Base-by-base conservation (phyloP, 2,888 invertebrate species). In the Camptogramma bilineatum region DNA sequence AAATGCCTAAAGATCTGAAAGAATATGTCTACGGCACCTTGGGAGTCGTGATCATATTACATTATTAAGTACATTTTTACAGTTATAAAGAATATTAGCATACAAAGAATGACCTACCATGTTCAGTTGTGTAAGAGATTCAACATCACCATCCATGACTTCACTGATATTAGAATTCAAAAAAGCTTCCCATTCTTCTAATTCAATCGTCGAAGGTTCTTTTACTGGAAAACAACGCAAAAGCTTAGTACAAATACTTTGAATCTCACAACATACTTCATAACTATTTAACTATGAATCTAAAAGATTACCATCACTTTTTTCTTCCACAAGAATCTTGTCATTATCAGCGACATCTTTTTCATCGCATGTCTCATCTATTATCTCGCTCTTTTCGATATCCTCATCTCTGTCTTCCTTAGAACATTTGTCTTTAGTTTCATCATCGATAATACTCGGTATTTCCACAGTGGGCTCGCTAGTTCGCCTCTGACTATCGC, bases 181-280 rank as follows among this genome's bases (percentile, higher is more conserved):
- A 84, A 97, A 98, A 0, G 96, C 97, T 69, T 97, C 93, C 97
- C 97, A 97, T 85, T 98, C 97, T 70, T 97, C 97, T 71, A 96
- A 95, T 83, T 97, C 97, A 65, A 97, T 96, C 2, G 96, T 95
- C 2, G 94, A 93, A 48, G 94, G 94, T 75, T 91, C 91, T 73
- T 89, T 90, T 9, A 83, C 91, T 93, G 82, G 5, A 68, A 66
- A 61, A 44, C 21, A 44, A 44, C 4, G 10, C 9, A 39, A 39
- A 2, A 39, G 13, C 34, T 39, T 39, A 39, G 34, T 39, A 39
- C 34, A 39, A 39, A 39, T 13, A 39, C 21, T 3, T 31, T 9
- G 8, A 9, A 34, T 34, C 10, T 5, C 34, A 10, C 10, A 13
- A 39, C 0, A 39, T 39, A 39, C 10, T 34, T 10, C 2, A 39